Conservation (phyloP, 2,113 vertebrate species). For the Syrmaticus mikado region DNA sequence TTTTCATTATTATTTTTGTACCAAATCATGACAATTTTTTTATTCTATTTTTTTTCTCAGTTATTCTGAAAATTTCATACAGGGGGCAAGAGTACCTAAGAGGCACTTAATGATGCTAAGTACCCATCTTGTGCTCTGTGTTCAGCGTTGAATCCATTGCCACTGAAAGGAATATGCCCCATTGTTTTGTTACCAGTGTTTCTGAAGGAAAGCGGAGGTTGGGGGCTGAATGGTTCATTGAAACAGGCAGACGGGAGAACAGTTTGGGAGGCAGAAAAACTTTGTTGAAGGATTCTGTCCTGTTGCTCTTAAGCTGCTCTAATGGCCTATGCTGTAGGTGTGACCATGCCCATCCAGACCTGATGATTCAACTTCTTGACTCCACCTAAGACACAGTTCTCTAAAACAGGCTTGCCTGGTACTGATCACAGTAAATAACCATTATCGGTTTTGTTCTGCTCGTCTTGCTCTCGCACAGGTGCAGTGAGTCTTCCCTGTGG, state of each 20-base stretch:
- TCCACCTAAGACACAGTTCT: neutral
- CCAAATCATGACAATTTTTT: neutral
- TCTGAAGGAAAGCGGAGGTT: neutral
- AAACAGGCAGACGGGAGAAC: neutral
- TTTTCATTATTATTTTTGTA: neutral
- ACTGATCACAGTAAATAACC: neutral
- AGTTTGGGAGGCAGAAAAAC: neutral
- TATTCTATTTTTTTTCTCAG: neutral
- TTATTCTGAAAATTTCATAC: neutral
- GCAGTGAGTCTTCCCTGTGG: neutral
- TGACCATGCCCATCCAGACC: neutral
- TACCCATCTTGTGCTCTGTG: neutral
- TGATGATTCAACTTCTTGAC: accelerated
- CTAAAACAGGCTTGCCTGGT: neutral
- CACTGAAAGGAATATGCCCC: neutral
- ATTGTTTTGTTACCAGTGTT: accelerated
- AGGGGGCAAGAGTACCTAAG: neutral
- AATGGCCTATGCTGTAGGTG: neutral
- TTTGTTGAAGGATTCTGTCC: neutral
- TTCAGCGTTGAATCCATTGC: neutral
- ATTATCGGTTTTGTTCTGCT: neutral
- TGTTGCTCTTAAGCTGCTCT: accelerated
- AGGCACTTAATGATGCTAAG: neutral
- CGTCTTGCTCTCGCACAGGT: accelerated
- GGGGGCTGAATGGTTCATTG: neutral